phyloP scores from a whole-genome alignment of 2,797 vertebrate species.

The Margarornis squamiger region DNA sequence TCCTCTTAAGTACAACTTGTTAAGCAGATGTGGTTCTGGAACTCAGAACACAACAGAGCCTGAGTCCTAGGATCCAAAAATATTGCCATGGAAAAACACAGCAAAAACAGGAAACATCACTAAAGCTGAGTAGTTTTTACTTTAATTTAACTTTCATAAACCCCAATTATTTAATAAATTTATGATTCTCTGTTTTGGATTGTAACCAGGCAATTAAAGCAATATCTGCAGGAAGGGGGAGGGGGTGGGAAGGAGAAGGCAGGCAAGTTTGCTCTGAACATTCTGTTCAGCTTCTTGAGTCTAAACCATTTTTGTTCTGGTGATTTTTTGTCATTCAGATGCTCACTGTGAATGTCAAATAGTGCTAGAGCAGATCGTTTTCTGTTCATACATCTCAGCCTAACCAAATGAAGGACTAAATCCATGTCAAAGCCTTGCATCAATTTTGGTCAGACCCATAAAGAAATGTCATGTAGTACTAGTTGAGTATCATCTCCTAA shows the following conservation, averaged over 20 bases:
- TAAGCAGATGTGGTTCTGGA: not conserved
- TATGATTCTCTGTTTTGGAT: not conserved
- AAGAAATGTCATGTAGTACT: not conserved
- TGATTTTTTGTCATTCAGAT: not conserved
- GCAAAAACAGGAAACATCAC: not conserved
- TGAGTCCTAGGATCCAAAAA: not conserved
- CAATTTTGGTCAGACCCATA: not conserved
- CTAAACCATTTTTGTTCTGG: not conserved
- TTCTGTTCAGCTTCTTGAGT: not conserved
- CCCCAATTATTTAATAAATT: not conserved
- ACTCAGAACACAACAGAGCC: not conserved
- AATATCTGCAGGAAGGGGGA: not conserved
- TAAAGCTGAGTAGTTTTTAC: not conserved
- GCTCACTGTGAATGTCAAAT: not conserved
- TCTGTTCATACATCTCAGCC: not conserved
- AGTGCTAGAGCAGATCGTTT: not conserved
- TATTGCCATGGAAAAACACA: conserved; percentile 1
- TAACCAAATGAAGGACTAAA: not conserved
- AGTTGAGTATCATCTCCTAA: not conserved
- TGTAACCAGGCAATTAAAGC: not conserved
- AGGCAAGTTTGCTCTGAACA: not conserved
- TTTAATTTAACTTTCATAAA: not conserved
- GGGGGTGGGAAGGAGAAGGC: not conserved
- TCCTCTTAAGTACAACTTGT: not conserved
- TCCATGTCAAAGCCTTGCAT: not conserved